A percentile compares a stretch with the other conserved stretches of the same genome.
Evolutionary conservation across 1,140 invertebrate genomes (phyloP).

Genomic region (Musca vetustissima): DNA sequence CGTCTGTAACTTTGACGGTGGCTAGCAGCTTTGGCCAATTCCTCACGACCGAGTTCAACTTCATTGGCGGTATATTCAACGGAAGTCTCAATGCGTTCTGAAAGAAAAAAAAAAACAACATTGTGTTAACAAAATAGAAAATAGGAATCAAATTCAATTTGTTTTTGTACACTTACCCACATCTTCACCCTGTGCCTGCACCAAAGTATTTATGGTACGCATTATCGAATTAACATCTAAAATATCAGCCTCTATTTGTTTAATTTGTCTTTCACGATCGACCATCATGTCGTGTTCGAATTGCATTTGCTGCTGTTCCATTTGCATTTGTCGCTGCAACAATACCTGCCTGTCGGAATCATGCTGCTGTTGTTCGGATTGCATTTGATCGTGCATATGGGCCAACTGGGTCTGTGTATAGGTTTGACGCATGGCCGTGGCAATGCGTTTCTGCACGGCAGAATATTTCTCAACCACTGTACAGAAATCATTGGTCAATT

Average conservation of each 20-base stretch:
- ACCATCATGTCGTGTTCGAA: conserved; percentile 76
- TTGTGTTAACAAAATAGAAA: conserved; percentile 19
- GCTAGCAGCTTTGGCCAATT: conserved; percentile 75
- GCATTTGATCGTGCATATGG: conserved; percentile 52
- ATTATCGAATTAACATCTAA: conserved; percentile 91
- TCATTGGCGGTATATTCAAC: conserved; percentile 76
- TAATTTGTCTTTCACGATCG: conserved; percentile 73
- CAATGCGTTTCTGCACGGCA: conserved; percentile 74
- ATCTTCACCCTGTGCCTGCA: conserved; percentile 78
- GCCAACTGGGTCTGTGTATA: conserved; percentile 59
- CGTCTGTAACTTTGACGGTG: conserved; percentile 74
- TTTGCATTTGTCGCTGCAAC: conserved; percentile 54
- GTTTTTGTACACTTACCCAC: conserved; percentile 68
- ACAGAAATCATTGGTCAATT: conserved; percentile 78
- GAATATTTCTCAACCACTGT: conserved; percentile 78
- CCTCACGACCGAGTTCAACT: conserved; percentile 75
- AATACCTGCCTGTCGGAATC: conserved; percentile 51
- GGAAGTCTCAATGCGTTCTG: conserved; percentile 87
- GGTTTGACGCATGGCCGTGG: conserved; percentile 75
- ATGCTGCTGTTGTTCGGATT: conserved; percentile 37
- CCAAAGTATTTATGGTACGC: conserved; percentile 79
- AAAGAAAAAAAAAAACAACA: conserved; percentile 44
- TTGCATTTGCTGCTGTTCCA: conserved; percentile 66
- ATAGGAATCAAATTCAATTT: not conserved
- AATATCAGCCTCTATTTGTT: conserved; percentile 80